Conservation (phyloP, 2,888 invertebrate species). For the Alloscopus bannaensis region DNA sequence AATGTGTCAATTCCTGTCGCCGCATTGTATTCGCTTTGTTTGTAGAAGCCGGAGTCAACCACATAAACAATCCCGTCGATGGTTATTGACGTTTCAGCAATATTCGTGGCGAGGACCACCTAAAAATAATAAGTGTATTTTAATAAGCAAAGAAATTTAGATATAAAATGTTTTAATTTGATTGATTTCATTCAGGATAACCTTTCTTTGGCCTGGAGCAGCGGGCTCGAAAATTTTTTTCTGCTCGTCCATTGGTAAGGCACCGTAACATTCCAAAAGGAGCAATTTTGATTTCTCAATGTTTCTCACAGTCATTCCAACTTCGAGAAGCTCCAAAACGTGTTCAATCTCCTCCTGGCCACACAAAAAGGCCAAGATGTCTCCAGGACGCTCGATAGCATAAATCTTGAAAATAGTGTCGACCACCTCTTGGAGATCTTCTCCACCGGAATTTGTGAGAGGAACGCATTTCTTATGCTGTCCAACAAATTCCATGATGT, state of each 20-base stretch:
- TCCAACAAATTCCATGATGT: too few relatives aligned
- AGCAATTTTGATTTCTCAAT: background rate
- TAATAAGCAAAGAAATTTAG: too few relatives aligned
- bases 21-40: constrained; percentile 75
- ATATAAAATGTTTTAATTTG: too few relatives aligned
- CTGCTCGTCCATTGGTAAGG: background rate
- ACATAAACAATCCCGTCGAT: constrained; percentile 76
- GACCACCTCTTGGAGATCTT: constrained; percentile 96
- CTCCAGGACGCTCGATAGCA: constrained; percentile 80
- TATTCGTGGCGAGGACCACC: constrained; percentile 74
- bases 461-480: too few relatives aligned
- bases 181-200: too few relatives aligned
- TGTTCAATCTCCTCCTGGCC: constrained; percentile 99
- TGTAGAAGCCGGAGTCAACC: constrained; percentile 75
- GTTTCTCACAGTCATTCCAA: constrained; percentile 78
- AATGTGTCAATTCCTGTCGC: constrained; percentile 58
- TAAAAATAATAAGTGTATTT: too few relatives aligned
- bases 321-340: constrained; percentile 98
- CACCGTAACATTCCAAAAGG: background rate
- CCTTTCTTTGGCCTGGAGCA: too few relatives aligned
- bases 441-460: too few relatives aligned
- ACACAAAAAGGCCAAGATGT: constrained; percentile 91
- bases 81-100: constrained; percentile 76
- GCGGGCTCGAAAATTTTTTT: constrained; percentile 2
- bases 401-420: constrained; percentile 99